These are phyloP conservation scores for Epinephelus coioides DNA, from an alignment of 2,797 vertebrate species.

Conservation along the genomic window DNA sequence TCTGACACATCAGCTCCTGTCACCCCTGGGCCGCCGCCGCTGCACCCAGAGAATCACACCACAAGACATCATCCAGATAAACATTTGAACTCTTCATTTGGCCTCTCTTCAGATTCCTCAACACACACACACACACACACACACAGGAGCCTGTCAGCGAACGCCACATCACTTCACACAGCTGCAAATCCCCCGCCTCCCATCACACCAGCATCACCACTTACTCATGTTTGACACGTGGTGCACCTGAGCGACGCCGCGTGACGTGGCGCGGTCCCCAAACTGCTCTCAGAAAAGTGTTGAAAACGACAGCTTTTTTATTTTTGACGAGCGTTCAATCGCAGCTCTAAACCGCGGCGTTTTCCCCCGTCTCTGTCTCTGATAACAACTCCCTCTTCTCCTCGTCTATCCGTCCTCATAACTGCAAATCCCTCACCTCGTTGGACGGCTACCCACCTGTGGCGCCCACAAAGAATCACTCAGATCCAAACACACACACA, in stretches of 20 bases:
- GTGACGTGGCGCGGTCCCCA: neutral
- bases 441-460: conserved; percentile 59
- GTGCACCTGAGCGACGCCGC: neutral
- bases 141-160: conserved; percentile 17
- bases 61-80: conserved; percentile 1
- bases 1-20: conserved; percentile 1
- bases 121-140: conserved; percentile 1
- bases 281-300: neutral
- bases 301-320: conserved; percentile 14
- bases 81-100: conserved; percentile 36
- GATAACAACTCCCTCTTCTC: conserved; percentile 35
- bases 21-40: neutral
- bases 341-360: no score
- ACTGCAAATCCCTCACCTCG: conserved; percentile 46
- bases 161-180: conserved; percentile 2
- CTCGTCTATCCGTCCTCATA: conserved; percentile 45
- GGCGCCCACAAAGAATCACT: conserved; percentile 24
- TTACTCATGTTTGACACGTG: conserved; percentile 36
- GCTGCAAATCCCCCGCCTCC: conserved; percentile 12
- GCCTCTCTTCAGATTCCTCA: conserved; percentile 22
- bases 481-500: conserved; percentile 32
- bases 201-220: neutral
- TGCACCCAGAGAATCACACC: neutral
- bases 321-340: conserved; percentile 7
- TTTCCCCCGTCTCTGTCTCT: neutral